Base-by-base conservation (phyloP, 2,797 vertebrate genomes). In the Clarias laeviceps region DNA sequence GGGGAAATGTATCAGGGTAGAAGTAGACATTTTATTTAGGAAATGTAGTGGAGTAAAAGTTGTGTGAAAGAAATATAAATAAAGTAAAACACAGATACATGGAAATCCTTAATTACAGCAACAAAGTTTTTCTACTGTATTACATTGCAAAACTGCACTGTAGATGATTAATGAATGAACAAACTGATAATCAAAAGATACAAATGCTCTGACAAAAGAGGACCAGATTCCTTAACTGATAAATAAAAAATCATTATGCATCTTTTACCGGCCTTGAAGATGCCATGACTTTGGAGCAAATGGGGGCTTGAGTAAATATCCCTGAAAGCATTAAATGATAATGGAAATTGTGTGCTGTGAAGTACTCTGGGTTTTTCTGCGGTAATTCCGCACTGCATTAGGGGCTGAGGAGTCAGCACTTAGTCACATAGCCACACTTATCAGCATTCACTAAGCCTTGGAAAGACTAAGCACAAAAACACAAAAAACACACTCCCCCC, bases 301-400 rank as follows among this genome's bases (percentile, higher is more conserved):
- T 84, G 86, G 83, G 65, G 56, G 76, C 79, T 84, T 85, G 84
- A 85, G 62, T 88, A 87, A 87, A 90, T 86, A 82, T 87, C 84
- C 80, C 86, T 88, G 86, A 88, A 86, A 86, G 82, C 87, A 88
- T 90, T 90, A 84, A 87, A 88, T 84, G 87, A 90, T 90, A 90
- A 90, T 88, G 87, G 89, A 87, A 87, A 86, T 87, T 87, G 82
- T 88, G 87, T 87, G 86, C 86, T 87, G 89, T 90, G 89, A 88
- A 88, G 86, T 87, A 90, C 86, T 65, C 70, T n/a, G 82, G 84
- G 82, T 54, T 88, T 88, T 84, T 83, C 83, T 88, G 80, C 72
- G 80, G 85, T 87, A 87, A 90, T 87, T 90, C 87, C 68, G 57
- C 83, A 87, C 85, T 86, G 73, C 89, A 90, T 88, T 90, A 87